Conservation (phyloP, 1,140 invertebrate genomes). For the Acyrthosiphon pisum region DNA sequence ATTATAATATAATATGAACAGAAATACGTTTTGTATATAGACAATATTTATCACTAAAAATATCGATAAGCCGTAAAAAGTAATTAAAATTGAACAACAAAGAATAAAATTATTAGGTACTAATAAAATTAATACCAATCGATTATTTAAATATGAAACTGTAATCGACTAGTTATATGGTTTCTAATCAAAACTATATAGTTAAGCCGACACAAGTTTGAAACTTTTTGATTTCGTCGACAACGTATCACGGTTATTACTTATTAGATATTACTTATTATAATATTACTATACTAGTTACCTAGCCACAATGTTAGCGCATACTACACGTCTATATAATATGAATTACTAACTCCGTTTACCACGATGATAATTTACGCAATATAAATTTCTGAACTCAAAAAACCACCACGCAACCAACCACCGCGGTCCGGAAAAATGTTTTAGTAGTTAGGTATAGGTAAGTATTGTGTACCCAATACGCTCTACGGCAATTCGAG, state of each 20-base stretch:
- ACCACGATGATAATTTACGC: not conserved
- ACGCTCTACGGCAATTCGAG: not conserved
- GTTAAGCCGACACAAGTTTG: not conserved
- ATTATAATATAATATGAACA: not conserved
- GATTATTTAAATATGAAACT: not conserved
- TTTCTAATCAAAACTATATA: not conserved
- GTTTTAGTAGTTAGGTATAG: not conserved
- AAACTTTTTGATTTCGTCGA: not conserved
- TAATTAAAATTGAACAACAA: not conserved
- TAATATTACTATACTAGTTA: too few relatives aligned
- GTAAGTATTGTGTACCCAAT: not conserved
- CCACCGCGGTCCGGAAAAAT: not conserved
- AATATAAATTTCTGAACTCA: not conserved
- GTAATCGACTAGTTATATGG: not conserved
- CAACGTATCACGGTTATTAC: not conserved
- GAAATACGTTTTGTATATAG: not conserved
- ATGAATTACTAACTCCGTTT: not conserved
- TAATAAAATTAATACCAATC: not conserved
- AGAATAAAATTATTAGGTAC: not conserved
- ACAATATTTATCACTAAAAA: not conserved
- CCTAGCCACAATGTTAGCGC: not conserved
- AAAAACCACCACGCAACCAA: not conserved
- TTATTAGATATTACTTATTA: too few relatives aligned
- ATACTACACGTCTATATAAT: not conserved
- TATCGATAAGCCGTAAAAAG: not conserved